Conservation (phyloP, 2,888 invertebrate genomes). For the Teleiodes luculella region DNA sequence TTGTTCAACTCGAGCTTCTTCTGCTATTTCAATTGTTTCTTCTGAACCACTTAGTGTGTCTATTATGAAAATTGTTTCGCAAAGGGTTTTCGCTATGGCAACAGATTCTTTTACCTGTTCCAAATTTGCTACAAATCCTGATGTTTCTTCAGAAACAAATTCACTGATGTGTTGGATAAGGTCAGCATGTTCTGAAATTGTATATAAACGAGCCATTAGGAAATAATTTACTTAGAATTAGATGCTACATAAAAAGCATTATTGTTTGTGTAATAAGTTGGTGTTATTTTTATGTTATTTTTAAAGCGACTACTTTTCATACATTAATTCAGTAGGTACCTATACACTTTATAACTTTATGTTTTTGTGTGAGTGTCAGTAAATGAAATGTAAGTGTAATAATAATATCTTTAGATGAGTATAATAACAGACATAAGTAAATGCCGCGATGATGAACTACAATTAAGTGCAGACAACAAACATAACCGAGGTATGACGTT, state of each 20-base stretch:
- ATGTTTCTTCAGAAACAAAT: conserved; percentile 31
- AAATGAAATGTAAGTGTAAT: not conserved
- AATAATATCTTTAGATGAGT: too few species aligned
- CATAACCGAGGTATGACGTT: too few species aligned
- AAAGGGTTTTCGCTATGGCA: conserved; percentile 27
- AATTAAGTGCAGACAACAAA: too few species aligned
- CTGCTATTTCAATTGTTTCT: conserved; percentile 9
- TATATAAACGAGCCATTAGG: not conserved
- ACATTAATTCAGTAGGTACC: too few species aligned
- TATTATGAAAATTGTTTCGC: conserved; percentile 23
- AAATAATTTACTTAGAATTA: not conserved
- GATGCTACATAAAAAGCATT: not conserved
- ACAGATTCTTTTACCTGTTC: conserved; percentile 33
- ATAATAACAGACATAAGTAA: too few species aligned
- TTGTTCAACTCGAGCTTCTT: conserved; percentile 24
- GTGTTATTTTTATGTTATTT: too few species aligned
- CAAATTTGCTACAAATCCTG: conserved; percentile 26
- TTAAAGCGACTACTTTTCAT: too few species aligned
- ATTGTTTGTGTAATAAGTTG: not conserved
- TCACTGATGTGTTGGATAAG: conserved; percentile 36
- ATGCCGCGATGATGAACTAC: too few species aligned
- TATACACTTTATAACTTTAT: not conserved
- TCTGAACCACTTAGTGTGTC: conserved; percentile 19
- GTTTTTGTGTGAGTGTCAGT: not conserved
- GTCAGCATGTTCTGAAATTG: conserved; percentile 17